Base-by-base conservation (phyloP, 1,140 invertebrate genomes). In the Pseudomyrmex pallidus region DNA sequence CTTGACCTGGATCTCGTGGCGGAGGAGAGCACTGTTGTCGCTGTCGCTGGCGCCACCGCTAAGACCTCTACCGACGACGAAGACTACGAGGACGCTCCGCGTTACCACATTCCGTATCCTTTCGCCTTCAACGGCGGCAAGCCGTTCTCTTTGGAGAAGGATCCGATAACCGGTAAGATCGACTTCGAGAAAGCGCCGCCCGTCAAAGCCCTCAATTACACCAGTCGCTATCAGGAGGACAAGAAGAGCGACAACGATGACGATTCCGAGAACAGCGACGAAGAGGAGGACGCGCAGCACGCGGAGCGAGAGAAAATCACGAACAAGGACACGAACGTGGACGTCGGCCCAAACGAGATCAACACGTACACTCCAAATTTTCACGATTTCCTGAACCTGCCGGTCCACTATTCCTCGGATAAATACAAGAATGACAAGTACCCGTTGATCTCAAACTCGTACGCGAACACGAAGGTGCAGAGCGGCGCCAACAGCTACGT, bases 401-500 rank as follows among this genome's bases (percentile, higher is more conserved):
- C 96, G 0, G 95, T 96, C 0, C 96, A 96, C 74, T 96, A 97
- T 86, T 95, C 95, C 3, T 96, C 96, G 1, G 95, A 96, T 1
- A 96, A 95, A 87, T 96, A 96, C 63, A 95, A 95, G 1, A 93
- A 91, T 35, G 92, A 93, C n/a, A 95, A 94, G 74, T 96, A 96
- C 89, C 96, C 96, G 0, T 85, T 97, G 25, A 96, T 97, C 50
- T 96, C 96, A 2, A 96, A 95, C 84, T 96, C 96, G 2, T 97
- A 97, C 87, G 96, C 96, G 0, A 97, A 96, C 85, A 95, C 96
- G 0, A 97, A 97, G 91, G 95, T 97, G 46, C 96, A 97, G 90
- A 96, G 96, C 72, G 96, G 95, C 59, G 94, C 95, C 10, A 96
- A 95, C 85, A 96, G 95, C 84, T 95, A 95, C 70, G 95, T 94